phyloP scores from a whole-genome alignment of 2,797 vertebrate species.

The Acanthiza pusilla region DNA sequence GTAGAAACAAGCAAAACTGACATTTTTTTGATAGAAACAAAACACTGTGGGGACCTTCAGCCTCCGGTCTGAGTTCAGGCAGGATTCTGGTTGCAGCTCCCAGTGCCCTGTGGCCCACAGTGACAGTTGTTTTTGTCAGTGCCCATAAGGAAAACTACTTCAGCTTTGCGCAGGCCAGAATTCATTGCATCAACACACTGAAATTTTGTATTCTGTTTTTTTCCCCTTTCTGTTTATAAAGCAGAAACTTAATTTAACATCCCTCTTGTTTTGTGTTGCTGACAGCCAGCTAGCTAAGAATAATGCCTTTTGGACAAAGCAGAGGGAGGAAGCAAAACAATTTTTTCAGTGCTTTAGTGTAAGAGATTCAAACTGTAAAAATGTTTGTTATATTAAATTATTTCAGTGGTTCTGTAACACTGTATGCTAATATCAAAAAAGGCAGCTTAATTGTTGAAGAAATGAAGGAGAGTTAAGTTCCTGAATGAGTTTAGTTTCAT shows the following conservation, averaged over 20 bases:
- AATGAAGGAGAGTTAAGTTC: background rate
- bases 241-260: background rate
- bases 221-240: background rate
- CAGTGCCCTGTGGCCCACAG: background rate
- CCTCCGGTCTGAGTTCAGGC: background rate
- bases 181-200: background rate
- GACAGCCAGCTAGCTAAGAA: background rate
- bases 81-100: background rate
- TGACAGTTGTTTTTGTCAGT: background rate
- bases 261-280: background rate
- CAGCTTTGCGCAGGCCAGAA: background rate
- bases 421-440: background rate
- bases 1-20: background rate
- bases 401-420: background rate
- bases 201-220: background rate
- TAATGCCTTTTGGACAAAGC: background rate
- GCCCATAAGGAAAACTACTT: background rate
- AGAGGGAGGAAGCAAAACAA: background rate
- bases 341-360: background rate
- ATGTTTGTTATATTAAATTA: background rate
- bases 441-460: background rate
- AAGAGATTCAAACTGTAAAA: background rate
- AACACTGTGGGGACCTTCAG: background rate
- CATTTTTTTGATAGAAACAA: background rate
- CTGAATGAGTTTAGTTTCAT: background rate